phyloP scores from a whole-genome alignment of 2,888 invertebrate genomes.

The Hartigia nigra region DNA sequence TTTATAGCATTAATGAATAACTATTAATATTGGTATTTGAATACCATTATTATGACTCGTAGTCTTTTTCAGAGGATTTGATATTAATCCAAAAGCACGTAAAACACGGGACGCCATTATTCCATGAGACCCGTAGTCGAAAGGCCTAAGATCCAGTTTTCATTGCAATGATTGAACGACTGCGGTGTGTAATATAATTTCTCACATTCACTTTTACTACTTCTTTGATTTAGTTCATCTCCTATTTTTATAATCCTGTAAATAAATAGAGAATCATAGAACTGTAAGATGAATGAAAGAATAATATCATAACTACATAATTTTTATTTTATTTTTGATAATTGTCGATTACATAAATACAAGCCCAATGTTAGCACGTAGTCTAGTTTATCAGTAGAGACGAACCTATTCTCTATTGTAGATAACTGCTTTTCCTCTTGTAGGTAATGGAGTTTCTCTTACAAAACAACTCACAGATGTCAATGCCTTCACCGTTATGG shows the following conservation, averaged over 20 bases:
- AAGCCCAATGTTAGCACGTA: background rate
- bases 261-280: background rate
- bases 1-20: background rate
- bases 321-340: background rate
- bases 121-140: background rate
- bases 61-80: conserved; percentile 28
- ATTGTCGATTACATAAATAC: background rate
- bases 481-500: background rate
- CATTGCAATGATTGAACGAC: background rate
- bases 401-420: background rate
- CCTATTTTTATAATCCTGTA: background rate
- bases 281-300: background rate
- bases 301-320: background rate
- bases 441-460: background rate
- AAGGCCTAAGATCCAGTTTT: background rate
- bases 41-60: conserved; percentile 24
- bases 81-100: conserved; percentile 32
- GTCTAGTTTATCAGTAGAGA: background rate
- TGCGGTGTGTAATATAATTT: background rate
- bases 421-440: background rate
- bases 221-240: background rate
- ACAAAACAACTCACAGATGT: background rate
- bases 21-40: background rate
- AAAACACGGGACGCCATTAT: conserved; percentile 48
- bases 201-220: background rate